Conservation (phyloP, 2,113 vertebrate species). For the Esox niger region DNA sequence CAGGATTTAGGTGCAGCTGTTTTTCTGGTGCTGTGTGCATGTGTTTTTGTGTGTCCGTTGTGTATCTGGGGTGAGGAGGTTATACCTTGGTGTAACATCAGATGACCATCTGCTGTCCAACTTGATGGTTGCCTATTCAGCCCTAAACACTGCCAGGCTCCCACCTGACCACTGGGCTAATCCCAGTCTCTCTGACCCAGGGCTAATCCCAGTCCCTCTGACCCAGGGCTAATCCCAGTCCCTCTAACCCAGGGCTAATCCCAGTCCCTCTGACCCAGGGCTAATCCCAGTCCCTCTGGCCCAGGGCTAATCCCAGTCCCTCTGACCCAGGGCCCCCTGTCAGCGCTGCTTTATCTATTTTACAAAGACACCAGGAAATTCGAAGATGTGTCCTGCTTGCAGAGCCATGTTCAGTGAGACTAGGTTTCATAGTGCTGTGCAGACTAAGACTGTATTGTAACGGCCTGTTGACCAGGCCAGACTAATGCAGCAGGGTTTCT, state of each 20-base stretch:
- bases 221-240: no score
- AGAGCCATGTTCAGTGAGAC: no score
- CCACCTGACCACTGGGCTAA: neutral
- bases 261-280: no score
- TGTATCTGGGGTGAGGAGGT: conserved; percentile 3
- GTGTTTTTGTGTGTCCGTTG: neutral
- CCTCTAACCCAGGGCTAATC: no score
- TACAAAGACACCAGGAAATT: neutral
- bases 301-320: no score
- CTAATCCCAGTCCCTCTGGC: no score
- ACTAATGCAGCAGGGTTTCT: no score
- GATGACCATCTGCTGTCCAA: conserved; percentile 61
- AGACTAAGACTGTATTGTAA: no score
- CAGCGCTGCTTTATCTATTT: neutral
- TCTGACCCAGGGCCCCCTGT: no score
- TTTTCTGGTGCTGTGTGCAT: neutral
- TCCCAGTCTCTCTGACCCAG: neutral
- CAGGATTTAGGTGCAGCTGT: conserved; percentile 29
- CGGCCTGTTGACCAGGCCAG: no score
- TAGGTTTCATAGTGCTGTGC: no score
- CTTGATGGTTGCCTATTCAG: neutral
- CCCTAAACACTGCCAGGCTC: neutral
- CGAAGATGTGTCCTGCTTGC: no score
- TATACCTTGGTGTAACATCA: conserved; percentile 32
- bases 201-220: neutral